A percentile compares a stretch with the other conserved stretches of the same genome.
phyloP scores from a whole-genome alignment of 2,888 invertebrate species.

The Pyrrhia umbra region DNA sequence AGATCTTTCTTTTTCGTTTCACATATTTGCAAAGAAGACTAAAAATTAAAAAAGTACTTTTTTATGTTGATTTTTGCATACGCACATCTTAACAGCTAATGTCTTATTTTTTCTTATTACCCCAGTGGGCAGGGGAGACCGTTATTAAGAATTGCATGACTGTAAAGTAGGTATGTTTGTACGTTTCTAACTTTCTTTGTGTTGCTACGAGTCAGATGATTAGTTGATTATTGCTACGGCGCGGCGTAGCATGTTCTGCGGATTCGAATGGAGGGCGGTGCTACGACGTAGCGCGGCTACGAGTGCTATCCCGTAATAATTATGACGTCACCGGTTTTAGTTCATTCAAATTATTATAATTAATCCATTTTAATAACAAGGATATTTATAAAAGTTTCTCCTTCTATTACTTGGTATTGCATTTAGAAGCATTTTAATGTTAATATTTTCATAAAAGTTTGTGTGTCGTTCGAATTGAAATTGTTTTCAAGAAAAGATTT shows the following conservation, averaged over 20 bases:
- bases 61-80: background rate
- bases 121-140: constrained; percentile 39
- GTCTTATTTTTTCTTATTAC: constrained; percentile 21
- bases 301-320: constrained; percentile 31
- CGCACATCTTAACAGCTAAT: constrained; percentile 10
- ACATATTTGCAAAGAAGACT: constrained; percentile 12
- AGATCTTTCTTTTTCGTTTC: constrained; percentile 38
- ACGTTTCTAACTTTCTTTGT: constrained; percentile 57
- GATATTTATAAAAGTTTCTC: background rate
- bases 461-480: too few species aligned
- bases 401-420: too few species aligned
- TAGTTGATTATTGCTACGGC: constrained; percentile 67
- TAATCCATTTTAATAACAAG: background rate
- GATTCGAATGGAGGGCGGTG: constrained; percentile 46
- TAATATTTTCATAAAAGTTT: background rate
- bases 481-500: background rate
- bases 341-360: constrained; percentile 9
- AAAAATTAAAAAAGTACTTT: background rate
- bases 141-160: constrained; percentile 45
- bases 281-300: constrained; percentile 58
- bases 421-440: background rate
- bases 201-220: constrained; percentile 49
- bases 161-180: constrained; percentile 46
- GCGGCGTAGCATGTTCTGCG: constrained; percentile 64
- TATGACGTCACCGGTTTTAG: constrained; percentile 31